Conservation (phyloP, 2,113 vertebrate genomes). For the Pseudopodoces humilis region DNA sequence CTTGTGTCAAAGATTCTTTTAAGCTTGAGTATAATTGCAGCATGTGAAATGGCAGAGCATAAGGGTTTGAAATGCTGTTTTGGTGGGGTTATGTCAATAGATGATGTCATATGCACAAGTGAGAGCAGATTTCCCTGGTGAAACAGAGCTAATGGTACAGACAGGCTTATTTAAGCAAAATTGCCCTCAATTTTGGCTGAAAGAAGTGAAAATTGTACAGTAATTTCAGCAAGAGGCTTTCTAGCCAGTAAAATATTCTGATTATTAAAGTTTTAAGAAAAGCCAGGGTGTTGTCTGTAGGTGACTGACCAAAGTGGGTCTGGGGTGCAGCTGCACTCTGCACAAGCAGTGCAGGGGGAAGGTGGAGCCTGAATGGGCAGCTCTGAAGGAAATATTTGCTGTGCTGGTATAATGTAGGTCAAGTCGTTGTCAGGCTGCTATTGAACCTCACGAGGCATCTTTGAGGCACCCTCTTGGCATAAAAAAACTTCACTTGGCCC, state of each 20-base stretch:
- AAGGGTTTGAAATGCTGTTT: constrained; percentile 7
- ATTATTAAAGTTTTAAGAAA: not conserved
- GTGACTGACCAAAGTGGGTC: not conserved
- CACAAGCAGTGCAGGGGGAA: not conserved
- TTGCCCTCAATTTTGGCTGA: constrained; percentile 60
- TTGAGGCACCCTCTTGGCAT: not conserved
- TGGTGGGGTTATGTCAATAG: constrained; percentile 39
- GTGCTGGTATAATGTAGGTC: accelerated
- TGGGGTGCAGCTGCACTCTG: accelerated
- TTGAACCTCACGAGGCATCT: not conserved
- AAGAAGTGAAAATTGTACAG: constrained; percentile 56
- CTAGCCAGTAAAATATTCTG: not conserved
- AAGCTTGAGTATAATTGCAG: not conserved
- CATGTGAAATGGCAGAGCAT: not conserved
- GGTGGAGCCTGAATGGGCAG: accelerated
- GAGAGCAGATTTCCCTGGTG: constrained; percentile 49
- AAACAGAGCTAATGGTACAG: constrained; percentile 22
- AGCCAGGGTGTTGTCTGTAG: not conserved
- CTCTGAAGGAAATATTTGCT: not conserved
- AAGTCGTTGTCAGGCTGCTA: accelerated
- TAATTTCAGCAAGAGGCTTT: constrained; percentile 36
- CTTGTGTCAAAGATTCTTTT: not conserved
- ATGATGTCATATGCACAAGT: constrained; percentile 43
- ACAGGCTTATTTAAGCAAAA: constrained; percentile 50
- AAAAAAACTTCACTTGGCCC: not conserved